phyloP scores from a whole-genome alignment of 2,113 vertebrate species.

The Ophiodon elongatus region DNA sequence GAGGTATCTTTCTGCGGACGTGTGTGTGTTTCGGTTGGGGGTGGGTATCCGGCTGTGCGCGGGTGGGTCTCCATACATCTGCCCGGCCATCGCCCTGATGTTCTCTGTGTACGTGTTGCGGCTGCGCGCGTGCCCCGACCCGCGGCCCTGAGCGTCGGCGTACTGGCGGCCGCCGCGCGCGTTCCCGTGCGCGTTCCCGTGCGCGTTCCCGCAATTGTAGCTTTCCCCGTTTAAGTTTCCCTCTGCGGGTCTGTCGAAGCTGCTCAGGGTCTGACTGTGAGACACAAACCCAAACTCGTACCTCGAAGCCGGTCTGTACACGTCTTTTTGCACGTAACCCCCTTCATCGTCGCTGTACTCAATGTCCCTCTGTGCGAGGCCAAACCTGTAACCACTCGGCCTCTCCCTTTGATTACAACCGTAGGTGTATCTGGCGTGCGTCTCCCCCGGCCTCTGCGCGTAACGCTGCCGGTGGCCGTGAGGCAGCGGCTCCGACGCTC shows the following conservation, averaged over 20 bases:
- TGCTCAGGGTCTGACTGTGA: not conserved
- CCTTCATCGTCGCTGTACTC: not conserved
- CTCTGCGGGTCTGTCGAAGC: constrained; percentile 7
- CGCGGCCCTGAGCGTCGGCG: not conserved
- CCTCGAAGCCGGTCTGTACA: not conserved
- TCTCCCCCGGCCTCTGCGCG: constrained; percentile 33
- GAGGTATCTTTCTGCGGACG: not conserved
- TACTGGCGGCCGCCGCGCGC: not conserved
- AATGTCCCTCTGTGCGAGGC: constrained; percentile 19
- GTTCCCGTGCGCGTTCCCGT: not conserved
- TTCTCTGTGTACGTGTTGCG: constrained; percentile 53
- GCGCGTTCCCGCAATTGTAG: not conserved
- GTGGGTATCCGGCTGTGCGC: constrained; percentile 13
- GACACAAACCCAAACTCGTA: constrained; percentile 21
- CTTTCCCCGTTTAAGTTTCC: constrained; percentile 34
- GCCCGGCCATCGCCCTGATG: constrained; percentile 76
- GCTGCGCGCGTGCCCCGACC: constrained; percentile 7
- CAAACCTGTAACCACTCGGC: constrained; percentile 29
- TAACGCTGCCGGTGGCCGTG: constrained; percentile 36
- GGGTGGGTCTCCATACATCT: constrained; percentile 74
- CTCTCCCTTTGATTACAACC: constrained; percentile 12
- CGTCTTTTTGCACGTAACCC: not conserved
- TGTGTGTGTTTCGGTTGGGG: not conserved
- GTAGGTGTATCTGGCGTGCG: constrained; percentile 52
- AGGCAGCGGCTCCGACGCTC: constrained; percentile 61